These are phyloP conservation scores for Nesidiocoris tenuis DNA, from an alignment of 2,888 invertebrate species.

Conservation along the genomic window DNA sequence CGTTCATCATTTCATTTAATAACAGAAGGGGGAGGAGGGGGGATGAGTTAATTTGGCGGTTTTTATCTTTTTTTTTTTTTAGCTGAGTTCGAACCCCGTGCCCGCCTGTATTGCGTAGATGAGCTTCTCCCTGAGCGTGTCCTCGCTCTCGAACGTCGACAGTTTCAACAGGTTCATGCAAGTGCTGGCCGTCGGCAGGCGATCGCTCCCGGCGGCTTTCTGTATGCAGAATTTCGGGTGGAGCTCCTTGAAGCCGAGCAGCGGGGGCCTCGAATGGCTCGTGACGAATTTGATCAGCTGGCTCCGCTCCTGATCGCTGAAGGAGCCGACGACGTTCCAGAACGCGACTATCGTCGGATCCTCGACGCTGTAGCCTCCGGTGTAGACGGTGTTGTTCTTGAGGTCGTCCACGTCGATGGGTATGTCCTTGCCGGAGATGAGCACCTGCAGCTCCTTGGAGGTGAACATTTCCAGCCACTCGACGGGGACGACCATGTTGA, in stretches of 20 bases:
- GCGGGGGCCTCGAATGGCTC: conserved; percentile 93
- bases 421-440: conserved; percentile 94
- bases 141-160: conserved; percentile 81
- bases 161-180: conserved; percentile 97
- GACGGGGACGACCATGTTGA: conserved; percentile 85
- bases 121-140: conserved; percentile 76
- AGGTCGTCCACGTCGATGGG: conserved; percentile 92
- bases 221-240: conserved; percentile 97
- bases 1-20: no score
- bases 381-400: conserved; percentile 82
- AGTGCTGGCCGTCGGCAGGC: conserved; percentile 94
- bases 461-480: conserved; percentile 95
- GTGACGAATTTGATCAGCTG: conserved; percentile 96
- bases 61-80: conserved; percentile 53
- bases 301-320: conserved; percentile 79
- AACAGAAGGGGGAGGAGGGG: not conserved
- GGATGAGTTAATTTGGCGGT: not conserved
- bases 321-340: conserved; percentile 83
- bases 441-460: conserved; percentile 87
- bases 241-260: conserved; percentile 93
- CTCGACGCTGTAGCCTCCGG: conserved; percentile 77
- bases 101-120: conserved; percentile 92
- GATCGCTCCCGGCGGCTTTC: conserved; percentile 78
- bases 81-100: conserved; percentile 93
- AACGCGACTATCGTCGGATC: conserved; percentile 84